phyloP scores from a whole-genome alignment of 2,888 invertebrate species.

The Fissipunctia ypsillon region DNA sequence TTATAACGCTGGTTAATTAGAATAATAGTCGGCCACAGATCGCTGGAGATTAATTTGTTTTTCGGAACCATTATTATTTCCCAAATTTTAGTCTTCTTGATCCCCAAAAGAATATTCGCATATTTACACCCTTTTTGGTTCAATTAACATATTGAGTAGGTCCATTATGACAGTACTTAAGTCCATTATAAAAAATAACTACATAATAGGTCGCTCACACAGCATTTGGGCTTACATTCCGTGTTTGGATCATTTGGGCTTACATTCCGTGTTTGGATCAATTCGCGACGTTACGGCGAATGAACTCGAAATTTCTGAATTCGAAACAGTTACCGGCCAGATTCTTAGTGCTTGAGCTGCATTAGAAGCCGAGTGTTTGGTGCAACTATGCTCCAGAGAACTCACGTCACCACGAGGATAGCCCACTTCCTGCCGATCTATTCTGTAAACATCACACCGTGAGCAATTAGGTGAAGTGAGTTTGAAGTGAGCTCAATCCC shows the following conservation, averaged over 20 bases:
- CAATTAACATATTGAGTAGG: no score
- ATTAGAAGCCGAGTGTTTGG: not conserved
- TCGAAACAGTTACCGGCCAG: not conserved
- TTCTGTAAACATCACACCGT: no score
- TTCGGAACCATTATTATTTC: no score
- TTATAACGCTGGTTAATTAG: no score
- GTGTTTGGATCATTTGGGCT: not conserved
- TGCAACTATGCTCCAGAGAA: not conserved
- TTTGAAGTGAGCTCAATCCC: no score
- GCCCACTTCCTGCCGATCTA: no score
- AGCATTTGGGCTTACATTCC: not conserved
- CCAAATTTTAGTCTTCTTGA: not conserved
- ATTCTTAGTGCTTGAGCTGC: not conserved
- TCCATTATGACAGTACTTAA: not conserved
- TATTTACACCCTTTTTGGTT: no score
- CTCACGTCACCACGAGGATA: not conserved
- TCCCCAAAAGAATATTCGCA: not conserved
- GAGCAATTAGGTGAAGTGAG: no score
- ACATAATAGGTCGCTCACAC: not conserved
- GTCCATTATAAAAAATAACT: not conserved
- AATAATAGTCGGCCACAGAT: no score
- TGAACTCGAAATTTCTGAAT: not conserved
- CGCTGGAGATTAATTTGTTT: no score
- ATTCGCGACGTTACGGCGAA: not conserved
- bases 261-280: not conserved